Evolutionary conservation across 2,888 invertebrate species (phyloP).

Genomic region (Parnassius orleans): DNA sequence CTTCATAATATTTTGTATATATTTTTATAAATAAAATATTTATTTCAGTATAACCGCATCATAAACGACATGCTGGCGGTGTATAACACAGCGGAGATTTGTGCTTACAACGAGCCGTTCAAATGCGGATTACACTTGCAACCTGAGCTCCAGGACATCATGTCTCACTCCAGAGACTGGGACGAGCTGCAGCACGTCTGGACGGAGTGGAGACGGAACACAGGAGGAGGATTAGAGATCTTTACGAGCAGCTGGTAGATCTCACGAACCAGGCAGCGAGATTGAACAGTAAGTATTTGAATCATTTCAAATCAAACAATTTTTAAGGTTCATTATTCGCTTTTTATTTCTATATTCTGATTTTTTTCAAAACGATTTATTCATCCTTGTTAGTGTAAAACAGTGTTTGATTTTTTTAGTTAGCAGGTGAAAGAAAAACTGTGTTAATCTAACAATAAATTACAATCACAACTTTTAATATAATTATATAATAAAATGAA

Average conservation of each 20-base stretch:
- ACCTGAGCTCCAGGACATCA: constrained; percentile 87
- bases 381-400: too few species aligned
- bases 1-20: too few species aligned
- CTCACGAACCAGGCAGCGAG: constrained; percentile 90
- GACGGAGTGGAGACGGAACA: constrained; percentile 94
- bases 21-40: background rate
- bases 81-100: constrained; percentile 92
- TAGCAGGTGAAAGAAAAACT: too few species aligned
- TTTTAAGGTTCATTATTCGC: too few species aligned
- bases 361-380: too few species aligned
- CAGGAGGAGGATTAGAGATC: constrained; percentile 88
- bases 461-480: too few species aligned
- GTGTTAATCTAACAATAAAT: too few species aligned
- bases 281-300: constrained; percentile 85
- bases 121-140: constrained; percentile 90
- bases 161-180: constrained; percentile 90
- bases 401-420: too few species aligned
- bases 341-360: too few species aligned
- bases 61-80: constrained; percentile 94
- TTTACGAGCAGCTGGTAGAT: constrained; percentile 89
- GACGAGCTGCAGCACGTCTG: constrained; percentile 93
- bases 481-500: too few species aligned
- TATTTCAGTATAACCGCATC: constrained; percentile 90
- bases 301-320: background rate
- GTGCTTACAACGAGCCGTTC: constrained; percentile 91